Evolutionary conservation across 2,113 vertebrate genomes (phyloP), one percentile per base, ranked within the genome.

Genomic region (Murina feae): DNA sequence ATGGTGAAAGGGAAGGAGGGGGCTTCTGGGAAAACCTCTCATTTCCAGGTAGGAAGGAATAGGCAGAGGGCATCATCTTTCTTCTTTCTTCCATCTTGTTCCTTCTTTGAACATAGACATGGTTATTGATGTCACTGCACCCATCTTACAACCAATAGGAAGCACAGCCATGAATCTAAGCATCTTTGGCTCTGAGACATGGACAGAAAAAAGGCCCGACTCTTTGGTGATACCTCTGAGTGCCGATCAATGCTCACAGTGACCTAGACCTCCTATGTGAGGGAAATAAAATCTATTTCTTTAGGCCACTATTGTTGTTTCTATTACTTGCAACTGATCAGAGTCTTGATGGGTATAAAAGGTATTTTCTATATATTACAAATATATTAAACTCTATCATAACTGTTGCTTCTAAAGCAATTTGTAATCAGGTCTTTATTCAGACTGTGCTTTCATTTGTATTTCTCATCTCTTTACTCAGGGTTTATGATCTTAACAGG

Each of bases 401-500:
- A 79, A 83, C 81, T 87, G n/a, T 47, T 83, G 74, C 25, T 76
- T 44, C 80, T 82, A 66, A 65, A 76, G 16, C 4, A 86, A 86
- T 78, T 76, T 81, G 8, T 49, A 86, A 86, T 78, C 47, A 89
- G 71, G 32, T 66, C n/a, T 72, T 93, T 69, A 82, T 49, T 51
- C 44, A 58, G 35, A 37, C 47, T 87, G 21, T 83, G 51, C 44
- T 93, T 92, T 90, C 47, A 90, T 78, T 93, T 71, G 42, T 28
- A 86, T 95, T 78, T 95, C 63, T 94, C 21, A 42, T 76, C 9
- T 93, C 68, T 49, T 81, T 89, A 42, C 74, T 89, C 35, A 63
- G 10, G 30, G 18, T 37, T 85, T 80, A 86, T 69, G 13, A 60
- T 44, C 47, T 85, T 74, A 60, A 58, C 21, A 80, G n/a, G 37